Conservation (phyloP, 2,888 invertebrate species). For the Ectobius pallidus region DNA sequence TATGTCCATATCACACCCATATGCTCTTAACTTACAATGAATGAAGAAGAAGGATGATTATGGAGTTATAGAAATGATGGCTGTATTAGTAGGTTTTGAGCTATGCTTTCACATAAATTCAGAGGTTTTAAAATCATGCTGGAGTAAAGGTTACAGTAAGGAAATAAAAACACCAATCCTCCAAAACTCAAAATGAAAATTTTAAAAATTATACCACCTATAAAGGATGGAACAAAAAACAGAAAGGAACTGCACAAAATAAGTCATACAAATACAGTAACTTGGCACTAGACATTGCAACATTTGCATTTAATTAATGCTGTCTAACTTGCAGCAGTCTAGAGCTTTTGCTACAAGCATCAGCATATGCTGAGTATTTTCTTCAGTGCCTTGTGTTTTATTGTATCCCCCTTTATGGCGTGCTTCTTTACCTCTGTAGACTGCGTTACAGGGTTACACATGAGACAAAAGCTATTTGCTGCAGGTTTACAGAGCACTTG, state of each 20-base stretch:
- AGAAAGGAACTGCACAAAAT: too few species aligned
- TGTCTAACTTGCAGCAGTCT: too few species aligned
- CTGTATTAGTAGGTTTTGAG: background rate
- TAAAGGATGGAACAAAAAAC: too few species aligned
- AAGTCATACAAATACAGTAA: too few species aligned
- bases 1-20: background rate
- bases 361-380: too few species aligned
- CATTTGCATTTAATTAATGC: too few species aligned
- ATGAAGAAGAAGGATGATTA: background rate
- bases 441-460: background rate
- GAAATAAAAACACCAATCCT: background rate
- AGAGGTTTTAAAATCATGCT: background rate
- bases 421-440: too few species aligned
- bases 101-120: background rate
- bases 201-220: too few species aligned
- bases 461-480: background rate
- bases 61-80: background rate
- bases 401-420: too few species aligned
- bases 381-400: too few species aligned
- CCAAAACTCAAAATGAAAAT: background rate
- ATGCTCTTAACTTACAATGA: background rate
- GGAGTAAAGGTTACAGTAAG: background rate
- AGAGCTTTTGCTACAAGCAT: too few species aligned
- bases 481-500: constrained; percentile 17
- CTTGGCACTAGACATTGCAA: too few species aligned